phyloP scores from a whole-genome alignment of 2,797 vertebrate genomes.

The Hypotaenidia philippensis region DNA sequence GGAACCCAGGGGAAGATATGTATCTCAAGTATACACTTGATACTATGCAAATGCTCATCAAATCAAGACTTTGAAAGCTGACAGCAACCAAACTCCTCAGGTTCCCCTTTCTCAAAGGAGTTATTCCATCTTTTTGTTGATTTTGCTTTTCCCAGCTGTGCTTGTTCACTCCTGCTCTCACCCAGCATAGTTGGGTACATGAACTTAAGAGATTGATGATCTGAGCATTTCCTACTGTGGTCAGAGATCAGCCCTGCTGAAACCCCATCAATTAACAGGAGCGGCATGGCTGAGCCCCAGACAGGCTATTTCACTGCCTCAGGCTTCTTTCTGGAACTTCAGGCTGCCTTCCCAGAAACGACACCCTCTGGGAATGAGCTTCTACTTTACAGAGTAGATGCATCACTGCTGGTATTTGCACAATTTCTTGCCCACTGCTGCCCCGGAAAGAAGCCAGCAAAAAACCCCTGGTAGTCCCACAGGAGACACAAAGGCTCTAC shows the following conservation, averaged over 20 bases:
- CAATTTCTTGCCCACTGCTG: neutral
- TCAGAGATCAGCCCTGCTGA: neutral
- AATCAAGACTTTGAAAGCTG: neutral
- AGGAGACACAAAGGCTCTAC: neutral
- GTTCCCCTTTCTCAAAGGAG: neutral
- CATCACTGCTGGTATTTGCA: neutral
- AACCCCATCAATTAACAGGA: neutral
- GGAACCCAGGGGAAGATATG: neutral
- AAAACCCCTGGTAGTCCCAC: neutral
- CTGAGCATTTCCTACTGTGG: neutral
- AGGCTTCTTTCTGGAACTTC: neutral
- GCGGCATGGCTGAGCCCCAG: neutral
- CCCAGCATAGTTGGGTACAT: neutral
- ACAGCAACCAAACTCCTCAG: neutral
- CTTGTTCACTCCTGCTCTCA: neutral
- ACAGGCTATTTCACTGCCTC: neutral
- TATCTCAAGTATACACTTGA: neutral
- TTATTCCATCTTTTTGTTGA: neutral
- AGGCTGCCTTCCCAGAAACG: slow-evolving; percentile 21
- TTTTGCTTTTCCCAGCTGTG: neutral
- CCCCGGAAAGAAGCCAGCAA: neutral
- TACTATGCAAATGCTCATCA: neutral
- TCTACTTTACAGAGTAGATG: neutral
- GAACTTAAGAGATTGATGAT: neutral
- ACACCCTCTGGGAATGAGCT: neutral